Base-by-base conservation (phyloP, 2,888 invertebrate species). In the Andricus curvator region DNA sequence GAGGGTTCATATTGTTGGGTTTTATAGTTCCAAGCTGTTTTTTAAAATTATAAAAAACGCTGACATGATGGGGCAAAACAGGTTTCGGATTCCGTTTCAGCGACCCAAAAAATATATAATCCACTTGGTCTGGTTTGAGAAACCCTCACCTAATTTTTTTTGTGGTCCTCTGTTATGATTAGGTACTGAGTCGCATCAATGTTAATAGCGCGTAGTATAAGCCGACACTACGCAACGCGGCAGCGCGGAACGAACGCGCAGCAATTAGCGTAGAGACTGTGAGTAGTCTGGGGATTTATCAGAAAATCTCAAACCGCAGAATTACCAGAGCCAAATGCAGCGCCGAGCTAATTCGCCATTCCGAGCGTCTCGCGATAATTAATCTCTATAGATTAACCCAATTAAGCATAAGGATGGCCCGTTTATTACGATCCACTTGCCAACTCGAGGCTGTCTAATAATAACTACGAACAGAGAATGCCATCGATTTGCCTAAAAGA, bases 381-480 rank as follows among this genome's bases (percentile, higher is more conserved):
- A 90, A 89, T 88, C 87, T 88, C 87, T 86, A 87, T 86, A 88
- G 88, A 89, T 89, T 89, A 89, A 89, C 87, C 88, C 88, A 90
- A 90, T 89, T 89, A 88, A 88, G 87, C 85, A 86, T 86, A 86
- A 88, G 86, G 87, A 89, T 86, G 86, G 87, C 84, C 85, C 88
- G 86, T 88, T 89, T 87, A 89, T 89, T 88, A 85, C 85, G 33
- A 74, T 74, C 74, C 74, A 74, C 74, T 74, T 74, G 56, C 74
- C 80, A 78, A 78, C 82, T 82, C 80, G 80, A 68, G 74, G 65
- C 44, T 80, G 78, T 76, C 68, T 74, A 81, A 85, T 86, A 85
- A 89, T 89, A 86, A 87, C 83, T 86, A 79, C 81, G 85, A 88
- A 87, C 85, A 83, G 84, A 82, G 81, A 87, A 88, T 87, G 85